phyloP scores from a whole-genome alignment of 2,888 invertebrate species.

The Drosophila phalerata region DNA sequence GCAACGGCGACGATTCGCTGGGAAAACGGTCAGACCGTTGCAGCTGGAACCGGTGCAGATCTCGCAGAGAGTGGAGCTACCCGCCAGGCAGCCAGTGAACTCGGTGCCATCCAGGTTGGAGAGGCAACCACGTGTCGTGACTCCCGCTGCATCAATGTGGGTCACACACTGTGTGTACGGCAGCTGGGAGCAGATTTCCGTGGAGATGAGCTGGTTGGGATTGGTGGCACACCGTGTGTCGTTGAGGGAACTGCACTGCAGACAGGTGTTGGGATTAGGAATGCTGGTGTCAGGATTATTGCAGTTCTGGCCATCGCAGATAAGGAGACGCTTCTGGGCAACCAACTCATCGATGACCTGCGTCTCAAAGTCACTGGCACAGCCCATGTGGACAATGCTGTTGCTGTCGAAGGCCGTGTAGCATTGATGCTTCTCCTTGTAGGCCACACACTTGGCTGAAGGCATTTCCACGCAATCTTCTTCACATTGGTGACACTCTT shows the following conservation, averaged over 20 bases:
- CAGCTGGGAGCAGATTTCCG: conserved; percentile 57
- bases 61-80: conserved; percentile 63
- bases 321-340: conserved; percentile 63
- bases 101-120: conserved; percentile 47
- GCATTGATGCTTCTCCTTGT: conserved; percentile 76
- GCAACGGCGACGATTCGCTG: conserved; percentile 69
- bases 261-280: conserved; percentile 65
- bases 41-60: conserved; percentile 73
- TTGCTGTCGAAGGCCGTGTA: conserved; percentile 66
- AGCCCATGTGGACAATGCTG: conserved; percentile 75
- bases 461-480: conserved; percentile 57
- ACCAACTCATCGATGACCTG: conserved; percentile 65
- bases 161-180: conserved; percentile 81
- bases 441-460: conserved; percentile 60
- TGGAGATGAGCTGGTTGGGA: conserved; percentile 73
- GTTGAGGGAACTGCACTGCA: conserved; percentile 70
- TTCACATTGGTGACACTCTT: conserved; percentile 74
- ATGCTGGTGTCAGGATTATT: conserved; percentile 56
- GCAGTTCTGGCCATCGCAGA: conserved; percentile 78
- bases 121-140: conserved; percentile 80
- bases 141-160: conserved; percentile 68
- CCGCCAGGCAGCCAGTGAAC: conserved; percentile 74
- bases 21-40: conserved; percentile 76
- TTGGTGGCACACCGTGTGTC: conserved; percentile 81
- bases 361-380: conserved; percentile 78